Percentiles rank a stretch among this genome's conserved stretches.
Evolutionary conservation across 2,797 vertebrate species (phyloP).

Genomic region (Chelon auratus): DNA sequence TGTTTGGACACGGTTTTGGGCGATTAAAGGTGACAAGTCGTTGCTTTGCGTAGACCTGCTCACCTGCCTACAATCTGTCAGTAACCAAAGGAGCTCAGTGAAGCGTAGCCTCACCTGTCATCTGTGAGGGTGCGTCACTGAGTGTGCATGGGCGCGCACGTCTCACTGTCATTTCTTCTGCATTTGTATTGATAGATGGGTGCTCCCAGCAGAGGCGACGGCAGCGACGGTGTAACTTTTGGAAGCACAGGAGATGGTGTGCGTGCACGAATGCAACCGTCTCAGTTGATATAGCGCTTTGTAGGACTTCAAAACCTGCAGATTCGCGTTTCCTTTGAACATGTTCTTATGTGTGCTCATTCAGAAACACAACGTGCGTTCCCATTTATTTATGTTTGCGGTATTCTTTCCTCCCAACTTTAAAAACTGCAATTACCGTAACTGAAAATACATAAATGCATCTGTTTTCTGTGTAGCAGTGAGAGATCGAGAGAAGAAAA

Average conservation of each 20-base stretch:
- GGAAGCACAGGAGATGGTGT: conserved; percentile 7
- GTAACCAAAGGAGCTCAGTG: conserved; percentile 76
- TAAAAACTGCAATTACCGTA: conserved; percentile 58
- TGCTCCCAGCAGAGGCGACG: conserved; percentile 29
- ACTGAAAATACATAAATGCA: conserved; percentile 45
- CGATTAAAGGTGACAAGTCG: conserved; percentile 82
- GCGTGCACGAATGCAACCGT: conserved; percentile 36
- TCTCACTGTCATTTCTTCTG: conserved; percentile 48
- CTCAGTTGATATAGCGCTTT: conserved; percentile 47
- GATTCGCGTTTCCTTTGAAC: conserved; percentile 57
- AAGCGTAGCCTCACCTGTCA: conserved; percentile 75
- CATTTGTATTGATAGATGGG: conserved; percentile 51
- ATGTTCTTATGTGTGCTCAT: conserved; percentile 3
- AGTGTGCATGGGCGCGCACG: conserved; percentile 8
- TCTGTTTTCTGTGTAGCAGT: conserved; percentile 4
- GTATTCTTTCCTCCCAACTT: conserved; percentile 41
- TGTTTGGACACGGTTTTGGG: conserved; percentile 50
- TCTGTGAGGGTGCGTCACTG: conserved; percentile 50
- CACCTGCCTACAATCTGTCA: conserved; percentile 82
- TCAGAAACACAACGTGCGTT: no score
- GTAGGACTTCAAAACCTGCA: conserved; percentile 42
- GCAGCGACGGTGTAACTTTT: conserved; percentile 2
- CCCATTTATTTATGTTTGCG: conserved; percentile 24
- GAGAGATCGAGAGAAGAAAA: conserved; percentile 32
- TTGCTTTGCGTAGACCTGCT: conserved; percentile 78